These are phyloP conservation scores for Cephus rjabovi DNA, from an alignment of 2,888 invertebrate species.

Conservation along the genomic window DNA sequence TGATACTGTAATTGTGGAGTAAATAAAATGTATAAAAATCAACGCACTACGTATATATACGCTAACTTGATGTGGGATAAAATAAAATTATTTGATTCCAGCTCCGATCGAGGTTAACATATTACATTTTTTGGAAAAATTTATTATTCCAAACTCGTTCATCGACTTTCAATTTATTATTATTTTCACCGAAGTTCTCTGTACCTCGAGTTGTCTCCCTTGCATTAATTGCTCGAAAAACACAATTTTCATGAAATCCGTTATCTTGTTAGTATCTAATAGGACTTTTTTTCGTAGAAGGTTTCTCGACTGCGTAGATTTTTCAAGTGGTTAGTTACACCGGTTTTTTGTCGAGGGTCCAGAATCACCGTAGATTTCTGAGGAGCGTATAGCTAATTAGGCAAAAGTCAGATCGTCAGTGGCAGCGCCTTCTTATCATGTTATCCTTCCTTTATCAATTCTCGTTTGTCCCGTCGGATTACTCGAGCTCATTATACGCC, in stretches of 20 bases:
- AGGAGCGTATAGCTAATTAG: constrained; percentile 52
- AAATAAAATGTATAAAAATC: neutral
- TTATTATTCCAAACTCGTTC: neutral
- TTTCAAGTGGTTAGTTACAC: neutral
- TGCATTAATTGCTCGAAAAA: neutral
- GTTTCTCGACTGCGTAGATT: neutral
- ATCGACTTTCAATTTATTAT: neutral
- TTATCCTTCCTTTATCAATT: constrained; percentile 32
- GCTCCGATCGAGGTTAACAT: neutral
- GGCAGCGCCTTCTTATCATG: constrained; percentile 32
- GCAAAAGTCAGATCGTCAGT: constrained; percentile 41
- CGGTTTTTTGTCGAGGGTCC: neutral
- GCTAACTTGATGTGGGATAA: neutral
- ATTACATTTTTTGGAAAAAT: neutral
- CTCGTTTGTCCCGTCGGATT: constrained; percentile 33
- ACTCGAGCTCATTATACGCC: constrained; percentile 2
- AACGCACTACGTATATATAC: neutral
- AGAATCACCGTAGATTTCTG: neutral
- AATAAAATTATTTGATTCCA: neutral
- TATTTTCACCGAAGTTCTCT: neutral
- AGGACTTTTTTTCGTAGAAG: neutral
- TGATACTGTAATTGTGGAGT: neutral
- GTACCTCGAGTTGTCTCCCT: neutral
- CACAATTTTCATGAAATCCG: neutral
- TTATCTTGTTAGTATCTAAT: neutral